Percentiles rank a stretch among this genome's conserved stretches.
Conservation (phyloP, 37 sponge, comb jelly and placozoan genomes). For the Tethya wilhelma region DNA sequence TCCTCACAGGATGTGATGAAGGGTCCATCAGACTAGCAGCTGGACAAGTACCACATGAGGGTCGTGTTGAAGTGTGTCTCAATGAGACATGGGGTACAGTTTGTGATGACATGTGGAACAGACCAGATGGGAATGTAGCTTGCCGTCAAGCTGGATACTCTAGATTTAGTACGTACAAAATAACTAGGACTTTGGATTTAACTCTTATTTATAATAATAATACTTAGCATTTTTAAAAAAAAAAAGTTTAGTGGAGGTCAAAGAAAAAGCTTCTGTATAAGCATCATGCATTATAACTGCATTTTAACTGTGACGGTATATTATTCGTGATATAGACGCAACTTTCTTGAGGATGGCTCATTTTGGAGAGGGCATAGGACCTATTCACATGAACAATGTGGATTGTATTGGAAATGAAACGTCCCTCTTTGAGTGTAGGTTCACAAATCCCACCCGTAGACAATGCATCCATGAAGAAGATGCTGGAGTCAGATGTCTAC, state of each 20-base stretch:
- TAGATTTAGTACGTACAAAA: neutral
- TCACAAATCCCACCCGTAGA: neutral
- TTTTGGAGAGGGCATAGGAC: slow-evolving; percentile 32
- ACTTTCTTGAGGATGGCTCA: too few species aligned
- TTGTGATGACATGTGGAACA: slow-evolving; percentile 3
- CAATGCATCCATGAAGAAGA: slow-evolving; percentile 3
- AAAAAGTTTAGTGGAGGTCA: too few species aligned
- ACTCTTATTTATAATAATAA: too few species aligned
- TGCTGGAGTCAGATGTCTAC: slow-evolving; percentile 10
- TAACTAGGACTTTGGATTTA: too few species aligned
- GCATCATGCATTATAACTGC: too few species aligned
- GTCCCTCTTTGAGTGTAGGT: neutral
- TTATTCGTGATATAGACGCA: too few species aligned
- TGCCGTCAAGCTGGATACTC: slow-evolving; percentile 21
- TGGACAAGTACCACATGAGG: neutral
- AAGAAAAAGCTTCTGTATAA: too few species aligned
- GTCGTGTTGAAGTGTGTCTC: slow-evolving; percentile 33
- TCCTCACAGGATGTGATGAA: neutral
- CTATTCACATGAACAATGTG: neutral
- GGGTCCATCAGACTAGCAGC: slow-evolving; percentile 32
- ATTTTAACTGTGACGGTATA: too few species aligned
- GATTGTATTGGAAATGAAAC: slow-evolving; percentile 1
- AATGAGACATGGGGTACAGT: slow-evolving; percentile 30
- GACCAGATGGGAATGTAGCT: neutral
- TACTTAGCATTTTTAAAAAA: too few species aligned